Evolutionary conservation across 1,140 invertebrate species (phyloP), one percentile per base, ranked within the genome.

Genomic region (Diabrotica virgifera): DNA sequence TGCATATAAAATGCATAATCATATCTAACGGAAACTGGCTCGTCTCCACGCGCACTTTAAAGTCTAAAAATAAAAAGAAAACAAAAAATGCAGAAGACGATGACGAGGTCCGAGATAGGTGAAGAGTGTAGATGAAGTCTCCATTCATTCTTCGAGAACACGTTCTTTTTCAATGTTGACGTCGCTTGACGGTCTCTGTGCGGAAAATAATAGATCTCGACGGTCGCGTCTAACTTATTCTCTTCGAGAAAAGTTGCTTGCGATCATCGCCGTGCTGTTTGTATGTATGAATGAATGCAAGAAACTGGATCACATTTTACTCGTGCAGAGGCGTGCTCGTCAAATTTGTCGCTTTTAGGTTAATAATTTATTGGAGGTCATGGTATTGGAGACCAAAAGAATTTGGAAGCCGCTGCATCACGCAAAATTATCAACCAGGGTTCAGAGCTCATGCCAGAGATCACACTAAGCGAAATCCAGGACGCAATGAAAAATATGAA

Each of bases 111-210:
- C 8, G n/a, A 46, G 40, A n/a, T 46, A 46, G 40, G n/a, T 10
- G 40, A 46, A 46, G 40, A 10, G n/a, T 8, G n/a, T 46, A 46
- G 40, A 46, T 46, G 40, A 46, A 46, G 40, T n/a, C 8, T 46
- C 40, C 40, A 46, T 46, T 46, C 40, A 46, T 46, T n/a, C n/a
- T 46, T 46, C 40, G 40, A 46, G 8, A 10, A 46, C 40, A 46
- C 40, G n/a, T 46, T 46, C 40, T 46, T 46, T 46, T 46, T 46
- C n/a, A 46, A 46, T 46, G 40, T n/a, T 46, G 40, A 46, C 40
- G 40, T 46, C n/a, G 40, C n/a, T 46, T 46, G 40, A 46, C 40
- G 40, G n/a, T n/a, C 40, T n/a, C n/a, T 10, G 40, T 46, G 40
- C 40, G 40, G 40, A 46, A 46, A 46, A 46, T 46, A 46, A 46